Conservation (phyloP, 1,140 invertebrate species). For the Zaprionus camerounensis region DNA sequence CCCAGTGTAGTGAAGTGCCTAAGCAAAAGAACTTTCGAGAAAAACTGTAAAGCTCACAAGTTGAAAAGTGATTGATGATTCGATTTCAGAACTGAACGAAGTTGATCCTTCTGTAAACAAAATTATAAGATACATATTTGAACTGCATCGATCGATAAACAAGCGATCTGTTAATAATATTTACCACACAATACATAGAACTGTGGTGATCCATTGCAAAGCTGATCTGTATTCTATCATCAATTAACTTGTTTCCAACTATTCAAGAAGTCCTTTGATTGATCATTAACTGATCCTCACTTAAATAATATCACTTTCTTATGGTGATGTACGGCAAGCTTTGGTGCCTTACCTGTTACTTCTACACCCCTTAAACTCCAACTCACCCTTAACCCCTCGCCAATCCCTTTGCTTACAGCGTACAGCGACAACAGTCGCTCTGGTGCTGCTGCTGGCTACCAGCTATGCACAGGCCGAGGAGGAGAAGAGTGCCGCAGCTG, state of each 20-base stretch:
- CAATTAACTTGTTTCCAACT: not conserved
- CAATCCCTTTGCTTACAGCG: constrained; percentile 61
- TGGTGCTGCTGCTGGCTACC: constrained; percentile 84
- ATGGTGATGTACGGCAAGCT: not conserved
- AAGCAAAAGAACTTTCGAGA: constrained; percentile 6
- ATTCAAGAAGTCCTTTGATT: not conserved
- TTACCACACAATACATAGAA: not conserved
- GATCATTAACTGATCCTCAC: not conserved
- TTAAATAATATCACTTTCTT: not conserved
- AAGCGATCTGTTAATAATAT: not conserved
- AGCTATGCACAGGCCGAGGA: constrained; percentile 80
- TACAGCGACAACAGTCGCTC: constrained; percentile 85
- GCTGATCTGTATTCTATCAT: not conserved
- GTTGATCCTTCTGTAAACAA: not conserved
- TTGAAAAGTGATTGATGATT: constrained; percentile 3
- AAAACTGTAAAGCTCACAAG: not conserved
- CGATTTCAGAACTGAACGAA: not conserved
- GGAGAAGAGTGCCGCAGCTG: constrained; percentile 84
- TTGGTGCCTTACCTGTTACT: not conserved
- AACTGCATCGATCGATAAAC: not conserved
- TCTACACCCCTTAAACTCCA: not conserved
- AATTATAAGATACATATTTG: not conserved
- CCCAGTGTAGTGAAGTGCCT: constrained; percentile 45
- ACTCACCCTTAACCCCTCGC: not conserved
- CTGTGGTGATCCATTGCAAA: not conserved